Conservation (phyloP, 2,888 invertebrate genomes). For the Agrotis puta region DNA sequence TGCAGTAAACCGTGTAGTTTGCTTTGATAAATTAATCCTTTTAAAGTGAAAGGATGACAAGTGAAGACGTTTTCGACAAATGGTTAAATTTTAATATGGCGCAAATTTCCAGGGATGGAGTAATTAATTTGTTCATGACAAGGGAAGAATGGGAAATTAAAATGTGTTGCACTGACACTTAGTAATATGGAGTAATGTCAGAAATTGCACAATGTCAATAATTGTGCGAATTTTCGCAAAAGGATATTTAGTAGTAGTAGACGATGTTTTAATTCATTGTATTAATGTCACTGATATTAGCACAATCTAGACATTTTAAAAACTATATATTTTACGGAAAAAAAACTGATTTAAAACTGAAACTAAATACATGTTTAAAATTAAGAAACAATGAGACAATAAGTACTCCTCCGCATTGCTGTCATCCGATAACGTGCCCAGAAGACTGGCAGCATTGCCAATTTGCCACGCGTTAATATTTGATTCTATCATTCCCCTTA, state of each 20-base stretch:
- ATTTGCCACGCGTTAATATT: background rate
- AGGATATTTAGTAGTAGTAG: background rate
- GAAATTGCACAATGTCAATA: background rate
- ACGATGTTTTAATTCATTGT: background rate
- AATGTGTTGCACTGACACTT: background rate
- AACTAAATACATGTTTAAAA: too few species aligned
- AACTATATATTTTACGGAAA: too few species aligned
- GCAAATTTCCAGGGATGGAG: background rate
- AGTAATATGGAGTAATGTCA: background rate
- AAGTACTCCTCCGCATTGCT: too few species aligned
- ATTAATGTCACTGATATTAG: too few species aligned
- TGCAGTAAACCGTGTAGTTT: conserved; percentile 18
- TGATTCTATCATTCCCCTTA: background rate
- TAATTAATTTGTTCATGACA: background rate
- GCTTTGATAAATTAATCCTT: conserved; percentile 33
- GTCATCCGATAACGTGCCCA: background rate
- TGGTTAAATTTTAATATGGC: background rate
- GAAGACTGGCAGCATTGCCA: too few species aligned
- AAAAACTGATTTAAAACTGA: too few species aligned
- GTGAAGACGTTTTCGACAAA: background rate
- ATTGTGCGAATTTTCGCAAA: background rate
- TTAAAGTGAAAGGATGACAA: background rate
- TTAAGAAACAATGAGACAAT: too few species aligned
- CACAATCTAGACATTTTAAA: too few species aligned
- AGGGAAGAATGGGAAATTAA: background rate